Conservation (phyloP, 2,797 vertebrate genomes). For the Myripristis jacobus region DNA sequence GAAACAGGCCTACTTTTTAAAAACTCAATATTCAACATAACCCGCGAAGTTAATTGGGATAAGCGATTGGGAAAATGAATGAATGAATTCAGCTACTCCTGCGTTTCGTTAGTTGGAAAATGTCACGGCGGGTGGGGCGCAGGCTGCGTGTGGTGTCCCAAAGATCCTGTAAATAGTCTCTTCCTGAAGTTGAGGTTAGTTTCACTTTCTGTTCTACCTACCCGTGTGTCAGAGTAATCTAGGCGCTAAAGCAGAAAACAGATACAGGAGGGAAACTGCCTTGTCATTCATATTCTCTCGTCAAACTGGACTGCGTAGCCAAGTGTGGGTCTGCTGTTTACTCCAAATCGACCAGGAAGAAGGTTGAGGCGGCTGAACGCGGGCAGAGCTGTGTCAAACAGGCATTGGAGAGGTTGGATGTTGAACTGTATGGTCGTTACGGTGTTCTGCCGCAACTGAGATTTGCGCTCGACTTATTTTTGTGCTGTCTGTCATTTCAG, state of each 20-base stretch:
- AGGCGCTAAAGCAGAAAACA: neutral
- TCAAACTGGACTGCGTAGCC: too few relatives aligned
- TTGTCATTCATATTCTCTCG: too few relatives aligned
- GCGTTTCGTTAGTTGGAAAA: too few relatives aligned
- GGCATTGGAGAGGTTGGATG: conserved; percentile 12
- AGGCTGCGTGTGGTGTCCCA: accelerated
- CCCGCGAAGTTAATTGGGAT: too few relatives aligned
- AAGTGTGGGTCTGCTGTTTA: too few relatives aligned
- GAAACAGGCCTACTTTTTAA: too few relatives aligned
- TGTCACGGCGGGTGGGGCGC: conserved; percentile 29
- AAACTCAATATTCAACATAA: too few relatives aligned
- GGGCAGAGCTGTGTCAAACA: neutral
- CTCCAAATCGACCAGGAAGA: too few relatives aligned
- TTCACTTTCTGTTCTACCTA: conserved; percentile 64
- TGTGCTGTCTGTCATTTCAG: conserved; percentile 40
- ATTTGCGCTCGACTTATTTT: neutral
- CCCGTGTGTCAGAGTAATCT: neutral
- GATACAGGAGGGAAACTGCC: too few relatives aligned
- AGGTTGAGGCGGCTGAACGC: conserved; percentile 3
- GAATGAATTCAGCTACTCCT: too few relatives aligned
- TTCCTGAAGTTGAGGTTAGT: conserved; percentile 60
- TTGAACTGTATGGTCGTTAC: neutral
- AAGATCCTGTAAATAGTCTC: conserved; percentile 6
- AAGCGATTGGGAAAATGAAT: too few relatives aligned
- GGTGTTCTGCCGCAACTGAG: neutral